Percentiles rank a stretch among this genome's conserved stretches.
Evolutionary conservation across 2,797 vertebrate species (phyloP).

Genomic region (Tinamus major): DNA sequence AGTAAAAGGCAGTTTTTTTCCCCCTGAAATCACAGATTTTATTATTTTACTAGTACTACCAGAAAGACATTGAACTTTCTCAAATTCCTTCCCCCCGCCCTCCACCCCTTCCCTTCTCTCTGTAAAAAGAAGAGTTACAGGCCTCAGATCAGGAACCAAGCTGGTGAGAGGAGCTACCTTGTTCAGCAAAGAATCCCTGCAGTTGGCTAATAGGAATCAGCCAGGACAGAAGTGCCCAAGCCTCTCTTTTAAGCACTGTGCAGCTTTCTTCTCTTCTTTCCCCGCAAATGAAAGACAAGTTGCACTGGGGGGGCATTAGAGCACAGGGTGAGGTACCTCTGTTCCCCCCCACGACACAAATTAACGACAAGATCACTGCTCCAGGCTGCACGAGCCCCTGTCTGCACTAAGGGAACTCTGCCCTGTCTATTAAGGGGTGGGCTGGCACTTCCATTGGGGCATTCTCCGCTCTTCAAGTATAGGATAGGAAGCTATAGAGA

Average conservation of each 20-base stretch:
- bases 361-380: not conserved
- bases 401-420: rapidly evolving
- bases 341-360: not conserved
- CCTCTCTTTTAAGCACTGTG: not conserved
- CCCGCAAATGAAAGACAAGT: not conserved
- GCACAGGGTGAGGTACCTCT: not conserved
- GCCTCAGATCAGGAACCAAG: not conserved
- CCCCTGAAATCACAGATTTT: not conserved
- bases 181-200: not conserved
- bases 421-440: rapidly evolving
- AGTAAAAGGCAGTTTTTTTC: not conserved
- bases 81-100: not conserved
- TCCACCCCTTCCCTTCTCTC: no score
- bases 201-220: not conserved
- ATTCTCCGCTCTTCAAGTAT: not conserved
- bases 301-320: not conserved
- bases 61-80: not conserved
- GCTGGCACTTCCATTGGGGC: not conserved
- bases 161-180: not conserved
- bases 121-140: not conserved
- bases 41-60: not conserved
- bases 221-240: not conserved
- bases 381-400: not conserved
- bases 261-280: not conserved
- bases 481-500: not conserved